Evolutionary conservation across 2,888 invertebrate genomes (phyloP), one percentile per base, ranked within the genome.

Genomic region (Drosophila percnosoma): DNA sequence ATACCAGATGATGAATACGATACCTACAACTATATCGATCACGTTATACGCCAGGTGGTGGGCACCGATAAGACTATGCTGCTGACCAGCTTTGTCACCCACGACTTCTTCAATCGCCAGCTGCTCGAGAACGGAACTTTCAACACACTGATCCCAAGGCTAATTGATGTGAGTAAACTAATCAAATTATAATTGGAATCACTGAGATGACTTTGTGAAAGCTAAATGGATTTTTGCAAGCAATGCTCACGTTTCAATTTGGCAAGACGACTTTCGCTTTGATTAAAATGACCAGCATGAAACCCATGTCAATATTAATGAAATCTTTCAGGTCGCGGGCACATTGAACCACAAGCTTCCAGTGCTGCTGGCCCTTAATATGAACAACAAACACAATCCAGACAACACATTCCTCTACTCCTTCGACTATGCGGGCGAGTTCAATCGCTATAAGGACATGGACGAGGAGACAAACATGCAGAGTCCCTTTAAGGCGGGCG

Each of bases 361-460:
- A 0, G 91, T 93, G 1, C 86, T 94, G 29, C 82, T 93, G 69
- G 93, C 93, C 1, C 85, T 93, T 8, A 92, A 92, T 60, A 88
- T 92, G 78, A 93, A 93, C 75, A 92, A 93, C 40, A 91, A 90
- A 54, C 86, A 90, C 66, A 80, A 90, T 49, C 91, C 91, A 36
- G 83, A 93, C 11, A 92, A 92, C 27, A 93, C 94, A 2, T 94
- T 92, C 68, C 91, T 94, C 38, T 94, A 94, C 75, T 92, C 94
- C n/a, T 94, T 94, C 68, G 94, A 94, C 60, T 94, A 93, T 80
- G 87, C 84, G 34, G 94, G 94, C 57, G 91, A 93, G 78, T 91
- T 89, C 55, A 93, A 92, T 87, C 91, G 93, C 11, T 93, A 93
- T 83, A 89, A 91, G 0, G 93, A 93, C 40, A 85, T 92, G 79